Conservation (phyloP, 2,888 invertebrate species). For the Andrena dorsata region DNA sequence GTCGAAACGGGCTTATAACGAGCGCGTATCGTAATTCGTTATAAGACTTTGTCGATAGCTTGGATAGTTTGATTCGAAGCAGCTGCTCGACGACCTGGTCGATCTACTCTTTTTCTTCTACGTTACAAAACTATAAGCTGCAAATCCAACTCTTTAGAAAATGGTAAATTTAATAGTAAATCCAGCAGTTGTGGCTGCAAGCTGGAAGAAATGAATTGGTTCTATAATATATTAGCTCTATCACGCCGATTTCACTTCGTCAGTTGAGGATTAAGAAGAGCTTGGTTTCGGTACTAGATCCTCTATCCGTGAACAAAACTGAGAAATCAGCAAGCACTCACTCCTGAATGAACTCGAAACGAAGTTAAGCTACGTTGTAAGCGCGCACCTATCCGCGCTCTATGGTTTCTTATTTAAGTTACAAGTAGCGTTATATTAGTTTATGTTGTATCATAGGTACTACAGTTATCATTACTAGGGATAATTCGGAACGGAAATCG, state of each 20-base stretch:
- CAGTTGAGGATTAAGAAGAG: conserved; percentile 13
- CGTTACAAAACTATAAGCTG: too few species aligned
- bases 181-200: too few species aligned
- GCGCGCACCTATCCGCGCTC: conserved; percentile 38
- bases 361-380: conserved; percentile 23
- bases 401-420: conserved; percentile 30
- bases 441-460: conserved; percentile 15
- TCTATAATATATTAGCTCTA: too few species aligned
- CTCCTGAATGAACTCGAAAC: conserved; percentile 30
- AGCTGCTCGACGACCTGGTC: too few species aligned
- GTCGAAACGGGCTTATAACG: too few species aligned
- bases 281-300: background rate
- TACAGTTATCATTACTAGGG: conserved; percentile 15
- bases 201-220: too few species aligned
- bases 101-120: too few species aligned
- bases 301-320: conserved; percentile 1
- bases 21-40: too few species aligned
- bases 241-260: background rate
- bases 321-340: conserved; percentile 19
- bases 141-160: too few species aligned
- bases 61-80: too few species aligned
- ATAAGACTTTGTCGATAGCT: too few species aligned
- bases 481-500: conserved; percentile 28
- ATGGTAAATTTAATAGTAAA: too few species aligned
- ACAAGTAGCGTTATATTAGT: conserved; percentile 12